Percentiles rank a stretch among this genome's conserved stretches.
Evolutionary conservation across 2,113 vertebrate genomes (phyloP).

Genomic region (Erythrolamprus reginae): DNA sequence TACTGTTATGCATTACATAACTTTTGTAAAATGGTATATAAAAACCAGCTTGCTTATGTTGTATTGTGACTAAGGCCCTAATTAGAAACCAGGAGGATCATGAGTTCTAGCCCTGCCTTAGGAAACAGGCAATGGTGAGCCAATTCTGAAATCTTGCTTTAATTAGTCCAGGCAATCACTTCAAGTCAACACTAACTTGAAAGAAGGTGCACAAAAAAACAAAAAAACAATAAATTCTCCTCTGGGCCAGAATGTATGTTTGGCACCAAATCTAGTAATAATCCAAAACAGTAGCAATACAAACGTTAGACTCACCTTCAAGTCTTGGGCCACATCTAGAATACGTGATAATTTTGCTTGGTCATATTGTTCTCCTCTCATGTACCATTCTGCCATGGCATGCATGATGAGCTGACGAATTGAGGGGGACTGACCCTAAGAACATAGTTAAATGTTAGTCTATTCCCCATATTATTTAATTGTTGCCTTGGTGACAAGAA

Average conservation of each 20-base stretch:
- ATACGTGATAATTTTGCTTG: constrained; percentile 97
- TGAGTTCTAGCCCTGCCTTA: background rate
- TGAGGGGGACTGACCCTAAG: constrained; percentile 95
- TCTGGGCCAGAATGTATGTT: background rate
- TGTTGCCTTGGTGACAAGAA: background rate
- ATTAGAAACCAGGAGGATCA: background rate
- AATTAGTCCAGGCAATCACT: background rate
- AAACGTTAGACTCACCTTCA: constrained; percentile 80
- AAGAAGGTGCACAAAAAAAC: background rate
- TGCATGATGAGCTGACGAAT: constrained; percentile 99
- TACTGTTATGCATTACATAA: background rate
- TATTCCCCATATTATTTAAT: background rate
- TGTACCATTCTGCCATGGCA: constrained; percentile 99
- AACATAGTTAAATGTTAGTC: constrained; percentile 21
- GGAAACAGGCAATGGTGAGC: background rate
- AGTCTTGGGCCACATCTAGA: constrained; percentile 97
- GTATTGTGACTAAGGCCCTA: background rate
- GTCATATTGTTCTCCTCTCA: constrained; percentile 98
- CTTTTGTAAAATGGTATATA: background rate
- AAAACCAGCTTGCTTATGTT: background rate
- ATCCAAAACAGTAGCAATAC: background rate
- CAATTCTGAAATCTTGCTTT: background rate
- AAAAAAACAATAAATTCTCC: background rate
- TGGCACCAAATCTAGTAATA: background rate
- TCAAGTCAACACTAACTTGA: background rate